Conservation (phyloP, 2,113 vertebrate genomes). For the Sialia sialis region DNA sequence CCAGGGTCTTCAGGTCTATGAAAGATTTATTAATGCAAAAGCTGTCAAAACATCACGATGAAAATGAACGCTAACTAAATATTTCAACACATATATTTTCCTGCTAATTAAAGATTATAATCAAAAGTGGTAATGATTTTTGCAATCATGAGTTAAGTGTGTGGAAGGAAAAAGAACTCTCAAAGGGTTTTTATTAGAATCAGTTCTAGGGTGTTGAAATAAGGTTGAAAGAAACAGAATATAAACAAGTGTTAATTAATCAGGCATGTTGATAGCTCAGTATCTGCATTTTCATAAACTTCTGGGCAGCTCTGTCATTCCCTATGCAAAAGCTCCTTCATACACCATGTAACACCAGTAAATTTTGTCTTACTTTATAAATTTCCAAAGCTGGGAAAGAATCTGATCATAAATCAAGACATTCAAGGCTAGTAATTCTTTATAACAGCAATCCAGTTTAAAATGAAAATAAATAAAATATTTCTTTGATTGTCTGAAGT, state of each 20-base stretch:
- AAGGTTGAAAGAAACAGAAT: slow-evolving; percentile 23
- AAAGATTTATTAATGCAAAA: slow-evolving; percentile 26
- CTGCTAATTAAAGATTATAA: slow-evolving; percentile 61
- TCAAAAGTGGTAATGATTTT: slow-evolving; percentile 52
- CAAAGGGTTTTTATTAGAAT: slow-evolving; percentile 25
- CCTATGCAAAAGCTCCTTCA: background rate
- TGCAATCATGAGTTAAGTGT: slow-evolving; percentile 42
- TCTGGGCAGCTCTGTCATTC: background rate
- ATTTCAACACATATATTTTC: slow-evolving; percentile 47
- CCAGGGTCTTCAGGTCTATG: background rate
- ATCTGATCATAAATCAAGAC: background rate
- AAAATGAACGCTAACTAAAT: slow-evolving; percentile 36
- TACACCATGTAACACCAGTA: background rate
- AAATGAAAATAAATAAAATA: background rate
- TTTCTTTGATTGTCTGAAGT: background rate
- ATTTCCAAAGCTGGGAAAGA: background rate
- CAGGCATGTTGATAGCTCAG: background rate
- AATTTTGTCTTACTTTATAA: background rate
- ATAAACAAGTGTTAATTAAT: slow-evolving; percentile 56
- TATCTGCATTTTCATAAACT: slow-evolving; percentile 24
- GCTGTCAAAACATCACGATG: background rate
- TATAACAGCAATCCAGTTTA: background rate
- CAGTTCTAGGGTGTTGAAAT: slow-evolving; percentile 13
- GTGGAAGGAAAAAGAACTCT: slow-evolving; percentile 8
- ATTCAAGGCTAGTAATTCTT: background rate